Percentiles rank a stretch among this genome's conserved stretches.
Evolutionary conservation across 2,797 vertebrate species (phyloP).

Genomic region (Miichthys miiuy): DNA sequence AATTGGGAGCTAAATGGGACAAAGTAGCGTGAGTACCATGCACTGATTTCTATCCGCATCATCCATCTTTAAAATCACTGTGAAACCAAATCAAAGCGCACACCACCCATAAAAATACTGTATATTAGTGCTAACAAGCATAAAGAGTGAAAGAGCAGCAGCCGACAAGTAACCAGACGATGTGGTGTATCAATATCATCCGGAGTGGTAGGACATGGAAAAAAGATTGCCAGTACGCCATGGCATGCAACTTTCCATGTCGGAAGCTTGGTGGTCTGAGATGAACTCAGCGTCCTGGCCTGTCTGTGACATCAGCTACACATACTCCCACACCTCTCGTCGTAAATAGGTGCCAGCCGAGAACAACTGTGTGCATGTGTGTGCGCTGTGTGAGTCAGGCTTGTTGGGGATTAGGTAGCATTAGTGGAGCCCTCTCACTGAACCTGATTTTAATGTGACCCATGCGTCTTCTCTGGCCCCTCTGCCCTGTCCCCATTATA

Average conservation of each 20-base stretch:
- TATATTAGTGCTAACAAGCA: neutral
- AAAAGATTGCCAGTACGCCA: conserved; percentile 32
- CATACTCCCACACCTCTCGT: conserved; percentile 56
- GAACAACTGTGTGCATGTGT: conserved; percentile 36
- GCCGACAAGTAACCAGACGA: conserved; percentile 11
- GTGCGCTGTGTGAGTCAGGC: conserved; percentile 51
- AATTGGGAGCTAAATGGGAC: conserved; percentile 18
- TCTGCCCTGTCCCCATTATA: conserved; percentile 64
- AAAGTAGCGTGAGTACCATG: conserved; percentile 17
- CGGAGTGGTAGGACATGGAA: conserved; percentile 42
- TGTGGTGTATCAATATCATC: conserved; percentile 15
- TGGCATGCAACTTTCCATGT: conserved; percentile 68
- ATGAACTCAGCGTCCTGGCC: conserved; percentile 59
- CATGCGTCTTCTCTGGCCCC: conserved; percentile 64
- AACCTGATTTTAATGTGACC: conserved; percentile 80
- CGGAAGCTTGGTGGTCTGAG: conserved; percentile 38
- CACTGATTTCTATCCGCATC: conserved; percentile 1
- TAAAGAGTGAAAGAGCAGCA: neutral
- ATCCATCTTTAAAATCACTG: conserved; percentile 11
- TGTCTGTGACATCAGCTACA: conserved; percentile 69
- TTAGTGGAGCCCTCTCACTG: conserved; percentile 76
- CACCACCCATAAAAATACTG: neutral
- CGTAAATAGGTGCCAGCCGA: conserved; percentile 67
- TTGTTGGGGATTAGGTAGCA: conserved; percentile 73
- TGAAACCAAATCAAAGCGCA: neutral